phyloP scores from a whole-genome alignment of 2,113 vertebrate species.

The Scomber colias region DNA sequence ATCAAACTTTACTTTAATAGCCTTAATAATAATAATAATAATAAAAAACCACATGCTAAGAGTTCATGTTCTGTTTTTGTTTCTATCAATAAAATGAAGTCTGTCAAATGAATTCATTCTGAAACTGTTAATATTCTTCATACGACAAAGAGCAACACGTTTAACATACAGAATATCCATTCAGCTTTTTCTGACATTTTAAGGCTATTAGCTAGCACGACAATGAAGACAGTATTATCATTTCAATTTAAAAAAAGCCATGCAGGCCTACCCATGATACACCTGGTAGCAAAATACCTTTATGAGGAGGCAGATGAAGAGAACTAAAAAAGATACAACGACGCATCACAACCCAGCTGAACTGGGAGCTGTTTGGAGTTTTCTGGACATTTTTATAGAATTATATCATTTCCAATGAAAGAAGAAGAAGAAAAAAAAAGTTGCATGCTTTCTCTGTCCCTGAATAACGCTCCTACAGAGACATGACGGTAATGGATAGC shows the following conservation, averaged over 20 bases:
- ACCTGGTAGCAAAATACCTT: conserved; percentile 26
- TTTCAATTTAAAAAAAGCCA: conserved; percentile 25
- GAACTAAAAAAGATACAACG: conserved; percentile 10
- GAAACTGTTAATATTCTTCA: not conserved
- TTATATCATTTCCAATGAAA: not conserved
- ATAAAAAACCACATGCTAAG: conserved; percentile 8
- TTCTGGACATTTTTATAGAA: not conserved
- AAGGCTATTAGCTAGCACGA: conserved; percentile 67
- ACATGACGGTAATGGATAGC: not conserved
- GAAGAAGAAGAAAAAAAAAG: not conserved
- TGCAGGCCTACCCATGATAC: conserved; percentile 21
- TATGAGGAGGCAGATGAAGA: conserved; percentile 8
- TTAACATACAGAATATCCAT: conserved; percentile 20
- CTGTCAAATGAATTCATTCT: not conserved
- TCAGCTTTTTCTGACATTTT: conserved; percentile 28
- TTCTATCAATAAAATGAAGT: conserved; percentile 19
- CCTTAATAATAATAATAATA: not conserved
- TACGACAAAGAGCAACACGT: not conserved
- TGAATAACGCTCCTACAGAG: conserved; percentile 34
- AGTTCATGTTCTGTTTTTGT: conserved; percentile 21
- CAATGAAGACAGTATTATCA: conserved; percentile 38
- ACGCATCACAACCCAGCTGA: not conserved
- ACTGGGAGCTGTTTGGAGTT: not conserved
- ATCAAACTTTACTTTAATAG: not conserved
- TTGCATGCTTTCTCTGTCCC: conserved; percentile 41